These are phyloP conservation scores for Argyrosomus regius DNA, from an alignment of 2,797 vertebrate species.

Conservation along the genomic window DNA sequence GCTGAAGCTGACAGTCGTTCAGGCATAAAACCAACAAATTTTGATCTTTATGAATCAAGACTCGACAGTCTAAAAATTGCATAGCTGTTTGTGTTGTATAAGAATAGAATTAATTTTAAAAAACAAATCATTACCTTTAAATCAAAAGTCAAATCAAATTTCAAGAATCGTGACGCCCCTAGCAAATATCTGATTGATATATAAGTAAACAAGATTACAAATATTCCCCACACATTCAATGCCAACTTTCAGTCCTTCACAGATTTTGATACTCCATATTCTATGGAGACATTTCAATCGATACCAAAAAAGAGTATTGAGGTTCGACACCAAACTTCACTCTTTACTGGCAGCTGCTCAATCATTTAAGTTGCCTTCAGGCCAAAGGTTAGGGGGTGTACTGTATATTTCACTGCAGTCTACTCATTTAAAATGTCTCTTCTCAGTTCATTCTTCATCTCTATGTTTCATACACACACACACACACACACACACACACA, in stretches of 20 bases:
- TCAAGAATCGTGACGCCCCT: too few species aligned
- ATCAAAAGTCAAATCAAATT: too few species aligned
- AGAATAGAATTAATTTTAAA: too few species aligned
- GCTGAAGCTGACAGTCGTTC: too few species aligned
- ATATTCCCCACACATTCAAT: background rate
- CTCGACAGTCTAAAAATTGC: too few species aligned
- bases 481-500: conserved; percentile 3
- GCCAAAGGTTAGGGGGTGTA: conserved; percentile 22
- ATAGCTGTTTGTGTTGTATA: too few species aligned
- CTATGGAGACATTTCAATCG: background rate
- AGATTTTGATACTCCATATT: background rate
- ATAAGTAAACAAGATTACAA: background rate
- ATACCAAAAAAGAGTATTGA: background rate
- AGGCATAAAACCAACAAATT: too few species aligned
- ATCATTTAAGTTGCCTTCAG: conserved; percentile 15
- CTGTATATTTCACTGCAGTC: conserved; percentile 18
- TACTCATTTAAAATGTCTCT: conserved; percentile 29
- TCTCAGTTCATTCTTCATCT: conserved; percentile 34
- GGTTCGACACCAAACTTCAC: background rate
- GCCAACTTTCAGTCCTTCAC: background rate
- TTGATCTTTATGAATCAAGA: too few species aligned
- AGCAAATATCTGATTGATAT: background rate
- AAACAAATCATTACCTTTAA: too few species aligned
- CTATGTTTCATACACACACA: background rate
- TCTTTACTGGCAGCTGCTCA: conserved; percentile 12